Base-by-base conservation (phyloP, 2,797 vertebrate genomes). In the Periparus ater region DNA sequence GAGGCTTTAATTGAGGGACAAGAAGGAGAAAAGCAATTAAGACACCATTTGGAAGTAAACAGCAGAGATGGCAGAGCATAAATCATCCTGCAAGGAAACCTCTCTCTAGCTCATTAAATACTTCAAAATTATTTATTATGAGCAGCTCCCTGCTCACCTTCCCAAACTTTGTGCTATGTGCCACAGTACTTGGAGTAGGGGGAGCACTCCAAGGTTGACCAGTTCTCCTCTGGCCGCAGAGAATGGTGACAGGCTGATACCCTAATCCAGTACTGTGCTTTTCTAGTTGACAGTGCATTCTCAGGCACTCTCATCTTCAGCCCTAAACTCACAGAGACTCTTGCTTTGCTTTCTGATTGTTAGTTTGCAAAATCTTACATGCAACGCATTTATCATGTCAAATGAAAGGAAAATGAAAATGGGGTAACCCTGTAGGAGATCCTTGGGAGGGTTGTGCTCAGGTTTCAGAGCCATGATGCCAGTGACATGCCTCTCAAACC, bases 21-120 rank as follows among this genome's bases (percentile, higher is more conserved):
- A 95, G 51, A 61, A 73, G 47, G 34, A 92, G 80, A 89, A 90
- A 91, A 87, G 57, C 77, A 88, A 95, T 96, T 95, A 95, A 96
- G 62, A 71, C 44, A 68, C 80, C 72, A 86, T 94, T 93, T 92
- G 66, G 84, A 89, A 94, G 68, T 50, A 90, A 91, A 88, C 34
- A 91, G 20, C 5, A 94, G 61, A 85, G 26, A 29, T 54, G 68
- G 63, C 53, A 81, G 77, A 95, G 32, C 38, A 84, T 88, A 94
- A 93, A 91, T 90, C 67, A 95, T 84, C 36, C 71, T 77, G 60
- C 54, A 81, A 61, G 45, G 50, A 83, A 88, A 55, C 36, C 34
- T 85, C 54, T 90, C 51, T 50, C 44, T 48, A 71, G 44, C 62
- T 91, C 63, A 85, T 68, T 87, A 92, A 93, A 78, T 88, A 62